phyloP scores from a whole-genome alignment of 2,888 invertebrate species.

The Apodemia zela region DNA sequence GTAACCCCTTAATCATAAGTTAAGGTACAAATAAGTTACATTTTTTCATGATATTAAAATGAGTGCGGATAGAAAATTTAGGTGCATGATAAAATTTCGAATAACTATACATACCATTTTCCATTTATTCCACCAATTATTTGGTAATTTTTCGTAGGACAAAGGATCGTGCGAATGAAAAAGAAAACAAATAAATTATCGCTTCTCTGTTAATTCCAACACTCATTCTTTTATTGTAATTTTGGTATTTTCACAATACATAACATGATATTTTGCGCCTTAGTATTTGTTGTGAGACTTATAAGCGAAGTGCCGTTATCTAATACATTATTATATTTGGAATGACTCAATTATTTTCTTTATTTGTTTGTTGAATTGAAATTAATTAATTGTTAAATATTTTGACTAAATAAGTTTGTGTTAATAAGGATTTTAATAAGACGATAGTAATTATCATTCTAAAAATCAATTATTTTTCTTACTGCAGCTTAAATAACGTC shows the following conservation, averaged over 20 bases:
- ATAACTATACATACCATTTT: conserved; percentile 67
- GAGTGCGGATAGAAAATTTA: conserved; percentile 63
- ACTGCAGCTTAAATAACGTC: conserved; percentile 43
- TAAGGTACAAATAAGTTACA: conserved; percentile 32
- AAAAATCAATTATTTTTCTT: not conserved
- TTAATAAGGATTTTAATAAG: not conserved
- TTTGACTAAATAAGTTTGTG: not conserved
- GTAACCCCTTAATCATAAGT: conserved; percentile 30
- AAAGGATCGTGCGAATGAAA: conserved; percentile 47
- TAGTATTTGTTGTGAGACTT: conserved; percentile 81
- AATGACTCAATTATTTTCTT: not conserved
- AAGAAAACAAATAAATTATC: conserved; percentile 69
- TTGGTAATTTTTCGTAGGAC: conserved; percentile 47
- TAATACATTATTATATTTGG: conserved; percentile 4
- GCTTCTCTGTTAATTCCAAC: conserved; percentile 79
- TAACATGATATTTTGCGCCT: conserved; percentile 53
- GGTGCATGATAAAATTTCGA: conserved; percentile 65
- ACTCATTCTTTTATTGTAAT: conserved; percentile 80
- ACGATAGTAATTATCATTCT: not conserved
- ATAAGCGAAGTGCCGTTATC: conserved; percentile 37
- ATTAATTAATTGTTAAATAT: not conserved
- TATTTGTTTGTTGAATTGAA: not conserved
- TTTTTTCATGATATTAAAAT: conserved; percentile 51
- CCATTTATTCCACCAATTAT: conserved; percentile 43
- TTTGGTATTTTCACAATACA: conserved; percentile 70